phyloP scores from a whole-genome alignment of 2,888 invertebrate genomes.

The Drosophila mimetica region DNA sequence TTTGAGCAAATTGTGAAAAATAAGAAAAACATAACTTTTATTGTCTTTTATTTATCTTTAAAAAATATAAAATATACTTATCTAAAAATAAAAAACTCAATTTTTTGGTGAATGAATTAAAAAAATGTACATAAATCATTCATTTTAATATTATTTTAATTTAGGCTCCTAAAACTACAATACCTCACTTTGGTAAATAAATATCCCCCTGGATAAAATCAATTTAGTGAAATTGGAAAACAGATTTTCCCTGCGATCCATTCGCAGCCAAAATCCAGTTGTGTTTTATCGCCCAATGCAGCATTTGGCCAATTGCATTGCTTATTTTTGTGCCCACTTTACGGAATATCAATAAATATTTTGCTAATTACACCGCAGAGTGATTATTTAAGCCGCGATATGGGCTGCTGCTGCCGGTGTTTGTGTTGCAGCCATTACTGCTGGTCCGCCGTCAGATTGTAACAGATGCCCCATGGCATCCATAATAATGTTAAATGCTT shows the following conservation, averaged over 20 bases:
- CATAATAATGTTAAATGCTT: conserved; percentile 80
- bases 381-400: conserved; percentile 40
- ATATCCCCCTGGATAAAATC: no score
- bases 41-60: no score
- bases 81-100: no score
- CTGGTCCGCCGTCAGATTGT: conserved; percentile 44
- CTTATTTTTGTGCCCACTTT: conserved; percentile 20
- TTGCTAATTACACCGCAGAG: conserved; percentile 47
- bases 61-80: no score
- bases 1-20: no score
- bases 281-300: conserved; percentile 10
- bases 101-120: no score
- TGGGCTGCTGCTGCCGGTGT: conserved; percentile 18
- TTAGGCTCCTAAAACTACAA: no score
- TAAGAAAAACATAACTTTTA: no score
- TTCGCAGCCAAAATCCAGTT: conserved; percentile 5
- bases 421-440: background rate
- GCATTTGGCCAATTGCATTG: conserved; percentile 29
- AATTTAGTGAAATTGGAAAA: background rate
- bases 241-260: background rate
- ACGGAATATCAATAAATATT: conserved; percentile 44
- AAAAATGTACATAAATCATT: no score
- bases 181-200: no score
- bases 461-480: conserved; percentile 69
- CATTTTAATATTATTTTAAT: no score